phyloP scores from a whole-genome alignment of 2,888 invertebrate genomes.

The Argyresthia albistria region DNA sequence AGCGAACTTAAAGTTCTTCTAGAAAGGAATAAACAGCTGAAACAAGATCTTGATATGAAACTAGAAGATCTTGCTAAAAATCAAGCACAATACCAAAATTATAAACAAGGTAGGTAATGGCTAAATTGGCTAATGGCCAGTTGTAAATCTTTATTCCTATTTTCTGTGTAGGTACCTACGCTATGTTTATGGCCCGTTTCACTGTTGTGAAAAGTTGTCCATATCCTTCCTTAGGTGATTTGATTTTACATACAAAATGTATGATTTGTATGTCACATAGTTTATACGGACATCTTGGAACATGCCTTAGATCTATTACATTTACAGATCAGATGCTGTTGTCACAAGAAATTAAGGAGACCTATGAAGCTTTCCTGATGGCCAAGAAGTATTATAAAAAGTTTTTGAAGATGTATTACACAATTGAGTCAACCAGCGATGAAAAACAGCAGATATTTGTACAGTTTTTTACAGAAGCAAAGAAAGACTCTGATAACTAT shows the following conservation, averaged over 20 bases:
- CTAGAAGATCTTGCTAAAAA: constrained; percentile 30
- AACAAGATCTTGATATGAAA: constrained; percentile 37
- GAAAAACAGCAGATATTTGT: constrained; percentile 39
- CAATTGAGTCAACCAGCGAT: constrained; percentile 37
- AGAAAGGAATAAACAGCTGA: constrained; percentile 40
- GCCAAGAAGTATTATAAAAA: constrained; percentile 61
- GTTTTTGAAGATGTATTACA: constrained; percentile 50
- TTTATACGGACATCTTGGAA: no score
- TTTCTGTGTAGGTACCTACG: no score
- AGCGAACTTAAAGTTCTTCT: constrained; percentile 33
- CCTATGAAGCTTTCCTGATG: constrained; percentile 60
- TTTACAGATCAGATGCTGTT: constrained; percentile 50
- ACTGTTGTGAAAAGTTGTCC: no score
- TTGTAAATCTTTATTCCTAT: no score
- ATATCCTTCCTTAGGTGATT: no score
- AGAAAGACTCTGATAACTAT: constrained; percentile 48
- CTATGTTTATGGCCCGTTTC: no score
- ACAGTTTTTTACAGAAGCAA: constrained; percentile 57
- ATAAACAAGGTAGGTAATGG: constrained; percentile 35
- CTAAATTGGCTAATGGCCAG: no score
- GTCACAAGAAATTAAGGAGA: constrained; percentile 55
- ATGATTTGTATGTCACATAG: no score
- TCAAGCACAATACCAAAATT: constrained; percentile 39
- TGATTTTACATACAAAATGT: no score
- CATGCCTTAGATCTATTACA: not conserved